phyloP scores from a whole-genome alignment of 1,140 invertebrate species.

The Zaprionus ghesquierei region DNA sequence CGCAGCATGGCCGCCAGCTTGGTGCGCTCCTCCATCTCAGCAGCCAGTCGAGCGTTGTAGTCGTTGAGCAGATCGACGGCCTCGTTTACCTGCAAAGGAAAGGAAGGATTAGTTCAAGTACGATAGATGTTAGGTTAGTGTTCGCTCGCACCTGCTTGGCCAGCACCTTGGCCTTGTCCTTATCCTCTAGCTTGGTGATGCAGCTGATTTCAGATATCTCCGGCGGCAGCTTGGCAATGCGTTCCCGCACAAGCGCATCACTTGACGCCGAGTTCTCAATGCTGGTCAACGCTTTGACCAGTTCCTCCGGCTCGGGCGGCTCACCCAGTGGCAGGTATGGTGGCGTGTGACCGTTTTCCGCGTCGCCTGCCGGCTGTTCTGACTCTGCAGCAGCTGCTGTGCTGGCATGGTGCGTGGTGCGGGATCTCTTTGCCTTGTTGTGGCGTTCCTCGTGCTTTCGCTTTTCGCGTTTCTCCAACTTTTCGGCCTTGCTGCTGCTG shows the following conservation, averaged over 20 bases:
- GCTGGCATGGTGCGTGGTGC: conserved; percentile 62
- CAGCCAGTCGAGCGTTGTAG: conserved; percentile 93
- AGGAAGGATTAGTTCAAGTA: not conserved
- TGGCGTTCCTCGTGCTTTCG: conserved; percentile 66
- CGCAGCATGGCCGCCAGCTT: conserved; percentile 92
- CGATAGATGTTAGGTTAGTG: not conserved
- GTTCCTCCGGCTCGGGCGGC: conserved; percentile 94
- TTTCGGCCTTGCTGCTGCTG: conserved; percentile 41
- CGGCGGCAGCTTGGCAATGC: conserved; percentile 95
- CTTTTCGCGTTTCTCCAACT: conserved; percentile 65
- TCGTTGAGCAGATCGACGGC: conserved; percentile 93
- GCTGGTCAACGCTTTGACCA: conserved; percentile 92
- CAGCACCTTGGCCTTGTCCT: conserved; percentile 75
- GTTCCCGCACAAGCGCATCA: conserved; percentile 95
- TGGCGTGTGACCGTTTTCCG: conserved; percentile 84
- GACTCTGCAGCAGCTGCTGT: conserved; percentile 84
- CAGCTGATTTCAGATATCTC: conserved; percentile 96
- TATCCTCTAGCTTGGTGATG: conserved; percentile 91
- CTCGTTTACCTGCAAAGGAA: conserved; percentile 88
- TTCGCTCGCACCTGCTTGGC: conserved; percentile 58
- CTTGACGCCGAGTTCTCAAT: conserved; percentile 96
- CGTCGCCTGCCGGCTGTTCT: conserved; percentile 18
- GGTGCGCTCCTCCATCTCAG: conserved; percentile 94
- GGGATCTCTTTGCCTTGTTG: conserved; percentile 53
- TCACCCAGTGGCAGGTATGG: conserved; percentile 90